Evolutionary conservation across 2,888 invertebrate species (phyloP).

Genomic region (Spodoptera exigua): DNA sequence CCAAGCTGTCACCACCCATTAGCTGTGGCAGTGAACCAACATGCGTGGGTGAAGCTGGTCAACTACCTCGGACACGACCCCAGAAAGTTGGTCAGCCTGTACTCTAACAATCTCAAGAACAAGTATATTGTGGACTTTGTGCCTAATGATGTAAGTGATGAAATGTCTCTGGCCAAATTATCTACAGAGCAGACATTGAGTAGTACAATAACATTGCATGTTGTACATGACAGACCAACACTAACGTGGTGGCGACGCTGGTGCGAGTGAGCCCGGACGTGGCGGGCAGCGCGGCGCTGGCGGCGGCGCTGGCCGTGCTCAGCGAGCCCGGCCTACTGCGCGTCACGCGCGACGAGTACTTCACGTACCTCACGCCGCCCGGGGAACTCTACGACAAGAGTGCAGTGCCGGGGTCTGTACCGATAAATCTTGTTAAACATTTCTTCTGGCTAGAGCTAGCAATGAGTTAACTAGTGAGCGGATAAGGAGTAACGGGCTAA

Average conservation of each 20-base stretch:
- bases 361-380: conserved; percentile 93
- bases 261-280: conserved; percentile 90
- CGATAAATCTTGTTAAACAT: no score
- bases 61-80: conserved; percentile 89
- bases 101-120: conserved; percentile 89
- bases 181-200: no score
- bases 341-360: conserved; percentile 91
- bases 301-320: conserved; percentile 88
- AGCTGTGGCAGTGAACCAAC: conserved; percentile 87
- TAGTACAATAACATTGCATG: neutral
- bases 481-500: no score
- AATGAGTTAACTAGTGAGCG: no score
- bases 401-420: conserved; percentile 77
- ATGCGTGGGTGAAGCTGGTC: conserved; percentile 92
- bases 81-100: conserved; percentile 89
- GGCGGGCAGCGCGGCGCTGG: conserved; percentile 90
- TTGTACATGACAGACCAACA: conserved; percentile 84
- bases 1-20: conserved; percentile 94
- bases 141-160: conserved; percentile 73
- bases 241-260: conserved; percentile 93
- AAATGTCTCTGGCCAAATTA: no score
- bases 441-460: no score
- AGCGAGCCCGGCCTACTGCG: conserved; percentile 91
- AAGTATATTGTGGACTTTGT: conserved; percentile 89
- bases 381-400: conserved; percentile 97